phyloP scores from a whole-genome alignment of 2,888 invertebrate species.

The Platycheirus rosarum region DNA sequence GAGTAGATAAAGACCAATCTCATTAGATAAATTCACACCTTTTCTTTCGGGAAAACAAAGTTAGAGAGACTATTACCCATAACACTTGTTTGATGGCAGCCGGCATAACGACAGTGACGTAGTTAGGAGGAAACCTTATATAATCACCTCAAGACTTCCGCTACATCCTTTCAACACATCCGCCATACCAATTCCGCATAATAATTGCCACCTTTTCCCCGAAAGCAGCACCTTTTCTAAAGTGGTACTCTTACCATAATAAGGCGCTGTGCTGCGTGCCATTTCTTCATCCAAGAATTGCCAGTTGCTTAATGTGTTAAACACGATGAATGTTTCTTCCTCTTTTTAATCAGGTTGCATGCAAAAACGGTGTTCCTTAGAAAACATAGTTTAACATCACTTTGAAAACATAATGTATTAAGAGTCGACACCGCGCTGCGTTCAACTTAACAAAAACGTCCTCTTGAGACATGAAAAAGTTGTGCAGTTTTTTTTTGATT shows the following conservation, averaged over 20 bases:
- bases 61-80: neutral
- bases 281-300: conserved; percentile 18
- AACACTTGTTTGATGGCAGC: conserved; percentile 34
- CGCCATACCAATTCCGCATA: conserved; percentile 53
- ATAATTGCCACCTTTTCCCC: conserved; percentile 63
- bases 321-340: conserved; percentile 1
- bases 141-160: conserved; percentile 63
- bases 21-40: conserved; percentile 31
- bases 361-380: neutral
- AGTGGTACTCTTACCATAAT: conserved; percentile 21
- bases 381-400: conserved; percentile 28
- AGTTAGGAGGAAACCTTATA: conserved; percentile 68
- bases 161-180: conserved; percentile 51
- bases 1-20: conserved; percentile 20
- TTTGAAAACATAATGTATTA: conserved; percentile 4
- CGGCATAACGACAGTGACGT: no score
- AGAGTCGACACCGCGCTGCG: conserved; percentile 1
- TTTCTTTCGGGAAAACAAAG: neutral
- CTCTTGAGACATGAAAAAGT: conserved; percentile 65
- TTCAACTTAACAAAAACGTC: conserved; percentile 18
- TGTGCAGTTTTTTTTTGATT: conserved; percentile 40
- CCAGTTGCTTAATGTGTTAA: conserved; percentile 2
- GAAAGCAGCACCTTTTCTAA: neutral
- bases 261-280: neutral
- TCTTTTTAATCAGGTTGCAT: conserved; percentile 38